Evolutionary conservation across 2,113 vertebrate genomes (phyloP).

Genomic region (Anoplopoma fimbria): DNA sequence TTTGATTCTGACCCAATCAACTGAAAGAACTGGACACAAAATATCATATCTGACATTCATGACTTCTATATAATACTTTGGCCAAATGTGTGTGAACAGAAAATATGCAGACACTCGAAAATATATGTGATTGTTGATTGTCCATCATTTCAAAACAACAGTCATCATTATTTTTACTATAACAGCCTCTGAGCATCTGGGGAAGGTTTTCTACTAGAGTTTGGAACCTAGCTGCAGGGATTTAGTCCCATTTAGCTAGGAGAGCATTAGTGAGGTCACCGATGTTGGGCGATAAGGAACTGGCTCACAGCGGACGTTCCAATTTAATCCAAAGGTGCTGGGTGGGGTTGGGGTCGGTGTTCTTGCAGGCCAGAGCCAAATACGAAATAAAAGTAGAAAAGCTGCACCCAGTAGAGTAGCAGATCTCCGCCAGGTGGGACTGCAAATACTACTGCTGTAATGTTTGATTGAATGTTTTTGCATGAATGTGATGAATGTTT

Average conservation of each 20-base stretch:
- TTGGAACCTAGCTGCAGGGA: neutral
- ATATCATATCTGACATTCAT: neutral
- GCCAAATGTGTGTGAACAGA: no score
- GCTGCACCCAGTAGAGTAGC: neutral
- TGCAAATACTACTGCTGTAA: no score
- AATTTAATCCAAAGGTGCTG: slow-evolving; percentile 2
- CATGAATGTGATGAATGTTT: no score
- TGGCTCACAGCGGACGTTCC: neutral
- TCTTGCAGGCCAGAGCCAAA: neutral
- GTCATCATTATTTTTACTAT: neutral
- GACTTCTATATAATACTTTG: neutral
- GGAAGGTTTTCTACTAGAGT: neutral
- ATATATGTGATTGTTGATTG: slow-evolving; percentile 1
- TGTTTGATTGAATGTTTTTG: no score
- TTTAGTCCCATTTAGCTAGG: neutral
- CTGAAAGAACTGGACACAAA: slow-evolving; percentile 10
- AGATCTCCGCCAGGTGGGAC: no score
- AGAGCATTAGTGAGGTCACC: neutral
- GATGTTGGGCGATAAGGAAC: neutral
- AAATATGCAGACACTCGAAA: neutral
- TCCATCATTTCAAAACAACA: neutral
- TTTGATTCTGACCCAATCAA: neutral
- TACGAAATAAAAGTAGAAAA: neutral
- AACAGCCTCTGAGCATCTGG: neutral
- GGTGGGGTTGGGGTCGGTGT: neutral